Evolutionary conservation across 2,797 vertebrate species (phyloP), one percentile per base, ranked within the genome.

Genomic region (Argyrosomus regius): DNA sequence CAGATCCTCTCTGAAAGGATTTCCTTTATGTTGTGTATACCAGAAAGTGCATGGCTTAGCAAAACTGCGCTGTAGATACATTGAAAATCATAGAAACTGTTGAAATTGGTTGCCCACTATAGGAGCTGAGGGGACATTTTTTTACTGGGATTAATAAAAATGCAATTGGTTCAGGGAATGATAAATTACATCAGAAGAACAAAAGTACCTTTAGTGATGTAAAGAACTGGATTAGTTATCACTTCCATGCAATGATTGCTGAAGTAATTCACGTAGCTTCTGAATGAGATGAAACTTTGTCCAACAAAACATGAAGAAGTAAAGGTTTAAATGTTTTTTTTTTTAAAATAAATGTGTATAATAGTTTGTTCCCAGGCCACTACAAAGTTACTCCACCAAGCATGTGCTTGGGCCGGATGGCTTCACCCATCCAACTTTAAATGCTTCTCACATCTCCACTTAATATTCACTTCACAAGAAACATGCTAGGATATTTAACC

Each of bases 41-140:
- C 59, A 17, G 41, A 62, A 75, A 72, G 22, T 50, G 53, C 63
- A 50, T 3, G 11, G 41, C 20, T 66, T 45, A 28, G 50, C 71
- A 80, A 71, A 87, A 62, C 61, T 39, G 48, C 58, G 41, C 13
- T 48, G 56, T 26, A 61, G 41, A 57, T 45, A 76, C 64, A 20
- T 5, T 43, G 49, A 74, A 65, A 81, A 65, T 79, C 52, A 69
- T 22, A 66, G 35, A 71, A 65, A 57, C 14, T 26, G 57, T 6
- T 22, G 4, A 65, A 84, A 81, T 35, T 60, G 71, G 66, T 57
- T 1, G 18, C 43, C 69, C 2, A 66, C 7, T 26, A 14, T 31
- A 28, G 54, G 31, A 60, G 7, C 17, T 41, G 14, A 56, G 49
- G 24, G 41, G 18, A 18, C n/a, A 9, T 41, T 82, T 41, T 41